Base-by-base conservation (phyloP, 2,797 vertebrate genomes). In the Sciurus vulgaris region DNA sequence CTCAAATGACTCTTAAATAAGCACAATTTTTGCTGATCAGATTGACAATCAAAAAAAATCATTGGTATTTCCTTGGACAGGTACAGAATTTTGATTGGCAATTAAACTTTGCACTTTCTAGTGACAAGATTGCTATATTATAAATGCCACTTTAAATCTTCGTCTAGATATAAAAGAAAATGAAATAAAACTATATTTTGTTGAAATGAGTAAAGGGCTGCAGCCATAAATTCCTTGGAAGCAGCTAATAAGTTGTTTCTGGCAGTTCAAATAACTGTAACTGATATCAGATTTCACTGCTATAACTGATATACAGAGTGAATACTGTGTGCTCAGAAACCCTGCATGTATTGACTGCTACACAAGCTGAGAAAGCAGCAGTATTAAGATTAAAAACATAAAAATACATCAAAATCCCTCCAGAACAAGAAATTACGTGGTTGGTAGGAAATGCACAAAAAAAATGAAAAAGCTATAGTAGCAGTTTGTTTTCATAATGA, bases 201-300 rank as follows among this genome's bases (percentile, higher is more conserved):
- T 99, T 96, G 99, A 99, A 98, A 99, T 99, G 99, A 99, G 98
- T 98, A 99, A 99, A 97, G 99, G 99, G 96, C 93, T 99, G 56
- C 99, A 99, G 97, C 99, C 94, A 99, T 99, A 97, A 98, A 96
- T 96, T 98, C 99, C 20, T 97, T 99, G 74, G 99, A 99, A 98
- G 99, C 99, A 0, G 99, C 99, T 89, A 99, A 99, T 98, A 99
- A 99, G 99, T 99, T 99, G 90, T 98, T 99, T 86, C 96, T 99
- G 93, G 5, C 99, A 99, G 73, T 96, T 99, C 97, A 99, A 99
- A 96, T 99, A 97, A 99, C 81, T 63, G 89, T 61, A 93, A 89
- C 81, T 97, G 93, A 51, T 54, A 2, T 49, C 51, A 77, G 35
- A 90, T 86, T 78, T 70, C 33, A 51, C 35, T 61, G 83, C 89